Evolutionary conservation across 2,888 invertebrate species (phyloP).

Genomic region (Cryptocheilus praepositus): DNA sequence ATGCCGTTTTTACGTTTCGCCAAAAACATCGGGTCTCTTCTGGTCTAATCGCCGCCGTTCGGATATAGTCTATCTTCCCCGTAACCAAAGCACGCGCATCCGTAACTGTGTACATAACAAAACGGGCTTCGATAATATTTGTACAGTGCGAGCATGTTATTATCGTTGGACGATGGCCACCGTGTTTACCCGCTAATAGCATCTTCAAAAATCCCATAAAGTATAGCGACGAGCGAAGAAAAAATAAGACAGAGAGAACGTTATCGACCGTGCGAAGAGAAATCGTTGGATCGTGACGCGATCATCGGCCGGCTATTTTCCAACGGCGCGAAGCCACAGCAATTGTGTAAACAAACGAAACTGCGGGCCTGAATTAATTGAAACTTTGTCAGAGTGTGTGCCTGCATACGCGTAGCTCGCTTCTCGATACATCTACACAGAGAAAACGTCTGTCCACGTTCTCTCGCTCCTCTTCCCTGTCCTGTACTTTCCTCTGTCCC

Average conservation of each 20-base stretch:
- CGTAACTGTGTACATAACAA: no score
- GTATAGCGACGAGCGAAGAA: conserved; percentile 8
- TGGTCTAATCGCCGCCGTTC: no score
- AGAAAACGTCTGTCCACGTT: conserved; percentile 12
- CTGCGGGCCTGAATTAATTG: conserved; percentile 55
- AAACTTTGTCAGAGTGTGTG: conserved; percentile 50
- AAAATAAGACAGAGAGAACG: background rate
- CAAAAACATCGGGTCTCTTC: no score
- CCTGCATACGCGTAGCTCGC: conserved; percentile 18
- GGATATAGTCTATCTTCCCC: no score
- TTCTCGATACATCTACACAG: background rate
- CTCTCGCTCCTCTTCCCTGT: background rate
- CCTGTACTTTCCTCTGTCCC: no score
- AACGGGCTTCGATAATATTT: no score
- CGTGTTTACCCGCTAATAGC: conserved; percentile 31
- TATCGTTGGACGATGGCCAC: background rate
- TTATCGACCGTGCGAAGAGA: background rate
- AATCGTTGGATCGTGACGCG: conserved; percentile 31
- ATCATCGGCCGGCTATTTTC: conserved; percentile 48
- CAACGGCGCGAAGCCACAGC: conserved; percentile 36
- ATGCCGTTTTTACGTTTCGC: background rate
- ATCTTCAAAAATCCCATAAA: conserved; percentile 29
- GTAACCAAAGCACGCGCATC: no score
- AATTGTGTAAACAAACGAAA: conserved; percentile 48
- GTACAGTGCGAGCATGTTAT: no score